These are phyloP conservation scores for Malacoctenus gilli DNA, from an alignment of 2,797 vertebrate species.

Conservation along the genomic window DNA sequence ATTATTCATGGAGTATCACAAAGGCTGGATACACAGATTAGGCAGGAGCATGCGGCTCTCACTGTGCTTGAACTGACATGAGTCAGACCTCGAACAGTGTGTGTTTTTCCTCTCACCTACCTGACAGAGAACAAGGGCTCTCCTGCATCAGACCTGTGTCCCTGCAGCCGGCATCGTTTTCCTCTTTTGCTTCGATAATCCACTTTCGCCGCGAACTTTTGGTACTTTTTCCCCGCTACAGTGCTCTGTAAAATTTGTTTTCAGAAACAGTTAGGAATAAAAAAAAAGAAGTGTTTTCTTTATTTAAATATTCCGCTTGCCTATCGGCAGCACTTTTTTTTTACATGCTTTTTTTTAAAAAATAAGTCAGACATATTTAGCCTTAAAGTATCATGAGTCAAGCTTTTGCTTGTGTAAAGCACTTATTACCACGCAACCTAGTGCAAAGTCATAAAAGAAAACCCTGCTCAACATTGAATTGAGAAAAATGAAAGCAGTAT, in stretches of 20 bases:
- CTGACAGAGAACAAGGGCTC: slow-evolving; percentile 42
- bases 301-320: slow-evolving; percentile 13
- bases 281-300: too few species aligned
- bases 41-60: slow-evolving; percentile 42
- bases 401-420: too few species aligned
- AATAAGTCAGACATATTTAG: slow-evolving; percentile 20
- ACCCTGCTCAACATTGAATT: too few species aligned
- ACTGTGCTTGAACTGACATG: slow-evolving; percentile 30
- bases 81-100: slow-evolving; percentile 46
- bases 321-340: not conserved
- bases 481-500: too few species aligned
- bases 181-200: slow-evolving; percentile 34
- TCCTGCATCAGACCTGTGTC: slow-evolving; percentile 39
- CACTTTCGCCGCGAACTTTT: slow-evolving; percentile 37
- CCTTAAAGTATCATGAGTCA: not conserved
- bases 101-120: slow-evolving; percentile 47
- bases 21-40: slow-evolving; percentile 58
- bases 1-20: slow-evolving; percentile 62
- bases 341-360: slow-evolving; percentile 13
- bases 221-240: too few species aligned
- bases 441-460: too few species aligned
- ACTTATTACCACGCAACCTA: too few species aligned
- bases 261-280: too few species aligned
- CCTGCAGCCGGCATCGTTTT: slow-evolving; percentile 29
- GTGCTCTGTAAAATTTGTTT: too few species aligned